phyloP scores from a whole-genome alignment of 2,113 vertebrate species.

The Conger conger region DNA sequence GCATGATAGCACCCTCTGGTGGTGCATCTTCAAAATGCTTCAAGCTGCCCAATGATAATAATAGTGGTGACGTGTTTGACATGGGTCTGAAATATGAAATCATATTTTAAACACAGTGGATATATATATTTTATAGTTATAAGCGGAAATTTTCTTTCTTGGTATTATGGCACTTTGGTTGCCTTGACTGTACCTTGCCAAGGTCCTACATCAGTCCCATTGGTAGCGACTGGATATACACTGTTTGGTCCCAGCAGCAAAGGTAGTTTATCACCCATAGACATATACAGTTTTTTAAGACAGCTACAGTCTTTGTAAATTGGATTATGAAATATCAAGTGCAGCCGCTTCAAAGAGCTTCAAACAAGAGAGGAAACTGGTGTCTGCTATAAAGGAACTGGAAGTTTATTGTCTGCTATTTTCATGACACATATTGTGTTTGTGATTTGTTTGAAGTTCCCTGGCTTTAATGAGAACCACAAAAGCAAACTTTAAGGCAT shows the following conservation, averaged over 20 bases:
- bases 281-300: background rate
- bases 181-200: background rate
- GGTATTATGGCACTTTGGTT: background rate
- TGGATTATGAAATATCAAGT: background rate
- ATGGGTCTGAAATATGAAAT: no score
- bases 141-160: background rate
- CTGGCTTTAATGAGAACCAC: conserved; percentile 41
- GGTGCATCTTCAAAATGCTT: background rate
- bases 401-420: conserved; percentile 66
- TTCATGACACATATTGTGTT: conserved; percentile 52
- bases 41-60: background rate
- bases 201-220: background rate
- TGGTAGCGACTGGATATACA: background rate
- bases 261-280: background rate
- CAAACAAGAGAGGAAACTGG: conserved; percentile 40
- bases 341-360: background rate
- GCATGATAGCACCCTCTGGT: conserved; percentile 18
- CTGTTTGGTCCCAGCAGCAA: background rate
- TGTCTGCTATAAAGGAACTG: conserved; percentile 59
- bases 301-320: background rate
- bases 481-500: conserved; percentile 53
- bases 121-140: background rate
- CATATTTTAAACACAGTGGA: no score
- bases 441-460: conserved; percentile 66
- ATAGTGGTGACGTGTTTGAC: background rate